Evolutionary conservation across 1,140 invertebrate species (phyloP), one percentile per base, ranked within the genome.

Genomic region (Lycorma delicatula): DNA sequence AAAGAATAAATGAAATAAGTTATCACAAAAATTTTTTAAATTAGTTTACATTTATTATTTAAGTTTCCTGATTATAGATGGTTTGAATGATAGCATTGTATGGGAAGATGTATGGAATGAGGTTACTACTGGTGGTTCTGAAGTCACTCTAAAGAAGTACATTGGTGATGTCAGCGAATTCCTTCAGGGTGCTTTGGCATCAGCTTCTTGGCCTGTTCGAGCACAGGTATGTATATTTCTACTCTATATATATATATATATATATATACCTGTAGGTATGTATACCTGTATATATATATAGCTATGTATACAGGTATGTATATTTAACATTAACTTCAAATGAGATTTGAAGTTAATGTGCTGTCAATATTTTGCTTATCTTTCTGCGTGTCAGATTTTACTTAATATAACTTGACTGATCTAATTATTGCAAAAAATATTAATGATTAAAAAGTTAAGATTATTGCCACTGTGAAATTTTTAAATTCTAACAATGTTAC

Each of bases 41-140:
- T 48, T 46, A 54, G 29, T 46, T 58, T 16, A 22, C 54, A n/a
- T 38, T 22, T 4, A 29, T 41, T 59, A 51, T 26, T 58, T 16
- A 13, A 47, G 12, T 16, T 9, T 47, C 12, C 23, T 28, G 4
- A 22, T 68, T 29, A 56, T 74, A 81, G 79, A 59, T 80, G 80
- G 27, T 28, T 80, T 81, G 11, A 27, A 27, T 18, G 53, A 60
- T 41, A 77, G 86, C 46, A 82, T 87, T 63, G 72, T 86, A 22
- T 96, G 90, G 87, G 84, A 86, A 60, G 91, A 95, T 68, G 74
- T 96, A 2, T 97, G 93, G 93, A 79, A 79, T 25, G 92, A 95
- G 65, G 81, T 90, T 20, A 86, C 89, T 38, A 89, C 91, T 11
- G 86, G 88, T 4, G 85, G 89, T 9, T 87, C 84, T 1, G 92